Evolutionary conservation across 2,888 invertebrate species (phyloP).

Genomic region (Tholera decimalis): DNA sequence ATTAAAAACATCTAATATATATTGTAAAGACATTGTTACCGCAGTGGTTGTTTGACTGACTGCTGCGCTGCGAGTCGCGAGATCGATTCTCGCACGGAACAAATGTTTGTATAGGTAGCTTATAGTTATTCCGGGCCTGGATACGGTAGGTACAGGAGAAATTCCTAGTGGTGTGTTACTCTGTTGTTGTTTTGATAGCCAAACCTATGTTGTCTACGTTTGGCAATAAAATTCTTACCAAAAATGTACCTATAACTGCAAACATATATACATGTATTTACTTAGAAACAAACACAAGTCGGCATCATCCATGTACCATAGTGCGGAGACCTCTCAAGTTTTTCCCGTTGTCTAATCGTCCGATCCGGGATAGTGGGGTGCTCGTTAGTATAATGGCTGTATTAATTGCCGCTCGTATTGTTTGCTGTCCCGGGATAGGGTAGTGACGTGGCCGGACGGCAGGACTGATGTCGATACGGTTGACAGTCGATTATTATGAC

Average conservation of each 20-base stretch:
- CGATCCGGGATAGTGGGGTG: conserved; percentile 72
- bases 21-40: no score
- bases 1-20: no score
- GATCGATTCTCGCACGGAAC: no score
- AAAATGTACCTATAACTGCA: conserved; percentile 7
- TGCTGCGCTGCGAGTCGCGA: no score
- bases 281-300: conserved; percentile 44
- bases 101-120: no score
- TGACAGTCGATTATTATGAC: conserved; percentile 43
- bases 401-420: conserved; percentile 84
- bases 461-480: conserved; percentile 32
- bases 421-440: conserved; percentile 71
- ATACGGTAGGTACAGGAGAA: no score
- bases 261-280: conserved; percentile 37
- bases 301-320: conserved; percentile 33
- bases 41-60: no score
- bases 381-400: conserved; percentile 83
- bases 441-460: conserved; percentile 40
- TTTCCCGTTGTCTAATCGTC: conserved; percentile 76
- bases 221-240: no score
- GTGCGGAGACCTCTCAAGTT: conserved; percentile 65
- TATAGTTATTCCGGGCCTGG: no score
- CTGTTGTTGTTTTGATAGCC: no score
- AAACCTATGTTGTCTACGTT: no score
- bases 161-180: no score